A percentile compares a stretch with the other conserved stretches of the same genome.
Conservation (phyloP, 2,888 invertebrate species). For the Lasioglossum leucozonium region DNA sequence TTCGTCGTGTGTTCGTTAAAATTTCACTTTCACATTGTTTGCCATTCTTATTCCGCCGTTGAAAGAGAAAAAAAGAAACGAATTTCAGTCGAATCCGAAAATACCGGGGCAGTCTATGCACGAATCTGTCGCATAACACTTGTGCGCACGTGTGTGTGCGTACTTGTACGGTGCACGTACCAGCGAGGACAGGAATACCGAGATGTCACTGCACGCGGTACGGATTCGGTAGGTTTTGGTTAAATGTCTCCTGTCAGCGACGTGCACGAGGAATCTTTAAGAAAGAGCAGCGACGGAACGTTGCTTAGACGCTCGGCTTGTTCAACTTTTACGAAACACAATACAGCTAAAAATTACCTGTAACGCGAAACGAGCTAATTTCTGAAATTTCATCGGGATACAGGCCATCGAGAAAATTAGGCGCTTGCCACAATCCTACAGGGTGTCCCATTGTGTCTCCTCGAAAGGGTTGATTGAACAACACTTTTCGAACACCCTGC, state of each 20-base stretch:
- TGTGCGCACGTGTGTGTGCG: slow-evolving; percentile 2
- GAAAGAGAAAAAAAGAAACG: slow-evolving; percentile 44
- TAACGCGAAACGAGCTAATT: not conserved
- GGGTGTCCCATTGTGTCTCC: too few species aligned
- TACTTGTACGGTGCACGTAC: slow-evolving; percentile 23
- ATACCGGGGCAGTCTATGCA: slow-evolving; percentile 36
- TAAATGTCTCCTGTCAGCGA: slow-evolving; percentile 71
- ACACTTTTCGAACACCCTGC: too few species aligned
- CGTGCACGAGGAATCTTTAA: slow-evolving; percentile 65
- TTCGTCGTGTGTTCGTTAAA: slow-evolving; percentile 18
- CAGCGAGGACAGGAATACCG: slow-evolving; percentile 48
- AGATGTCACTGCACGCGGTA: slow-evolving; percentile 45
- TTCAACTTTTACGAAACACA: not conserved
- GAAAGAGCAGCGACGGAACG: slow-evolving; percentile 43
- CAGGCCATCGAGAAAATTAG: not conserved
- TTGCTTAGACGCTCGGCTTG: not conserved
- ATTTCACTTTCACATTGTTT: slow-evolving; percentile 43
- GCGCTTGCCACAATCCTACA: too few species aligned
- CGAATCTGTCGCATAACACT: slow-evolving; percentile 48
- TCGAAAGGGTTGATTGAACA: too few species aligned
- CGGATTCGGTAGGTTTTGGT: slow-evolving; percentile 60
- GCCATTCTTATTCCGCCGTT: slow-evolving; percentile 51
- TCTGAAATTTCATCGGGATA: not conserved
- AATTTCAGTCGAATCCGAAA: slow-evolving; percentile 44
- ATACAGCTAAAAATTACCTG: not conserved